Evolutionary conservation across 1,140 invertebrate genomes (phyloP).

Genomic region (Portunus trituberculatus): DNA sequence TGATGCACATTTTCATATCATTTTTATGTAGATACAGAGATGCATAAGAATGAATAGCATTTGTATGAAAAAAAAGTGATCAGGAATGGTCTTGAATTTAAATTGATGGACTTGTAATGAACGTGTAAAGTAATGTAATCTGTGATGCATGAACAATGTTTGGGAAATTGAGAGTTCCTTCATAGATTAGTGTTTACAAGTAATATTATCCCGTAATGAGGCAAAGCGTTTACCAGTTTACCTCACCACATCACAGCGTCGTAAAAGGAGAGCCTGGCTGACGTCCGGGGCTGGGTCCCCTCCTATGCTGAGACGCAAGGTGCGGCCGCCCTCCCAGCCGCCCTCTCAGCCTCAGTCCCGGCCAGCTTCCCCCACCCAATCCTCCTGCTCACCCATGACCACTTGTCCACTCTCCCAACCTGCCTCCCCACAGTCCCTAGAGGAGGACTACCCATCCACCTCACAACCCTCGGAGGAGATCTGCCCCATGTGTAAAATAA

Average conservation of each 20-base stretch:
- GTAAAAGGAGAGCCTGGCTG: constrained; percentile 66
- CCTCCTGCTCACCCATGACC: constrained; percentile 63
- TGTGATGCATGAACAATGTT: too few species aligned
- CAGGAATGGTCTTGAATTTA: too few species aligned
- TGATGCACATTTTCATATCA: too few species aligned
- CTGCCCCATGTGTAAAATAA: constrained; percentile 68
- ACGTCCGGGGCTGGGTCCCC: constrained; percentile 64
- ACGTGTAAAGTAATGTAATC: too few species aligned
- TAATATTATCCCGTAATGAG: too few species aligned
- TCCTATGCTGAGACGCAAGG: constrained; percentile 65
- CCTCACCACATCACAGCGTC: constrained; percentile 40
- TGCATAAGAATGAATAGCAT: too few species aligned
- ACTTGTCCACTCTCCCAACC: constrained; percentile 64
- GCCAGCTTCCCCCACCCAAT: constrained; percentile 59
- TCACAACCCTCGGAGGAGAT: constrained; percentile 68
- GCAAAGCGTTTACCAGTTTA: not conserved
- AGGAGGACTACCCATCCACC: constrained; percentile 58
- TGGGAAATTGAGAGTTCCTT: too few species aligned
- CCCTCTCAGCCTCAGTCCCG: constrained; percentile 62
- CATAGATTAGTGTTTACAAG: too few species aligned
- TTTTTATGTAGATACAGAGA: too few species aligned
- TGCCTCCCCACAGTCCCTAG: constrained; percentile 62
- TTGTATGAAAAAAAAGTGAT: too few species aligned
- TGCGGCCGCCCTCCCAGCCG: constrained; percentile 63
- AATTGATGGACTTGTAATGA: too few species aligned